Evolutionary conservation across 1,140 invertebrate genomes (phyloP), one percentile per base, ranked within the genome.

Genomic region (Samia ricini): DNA sequence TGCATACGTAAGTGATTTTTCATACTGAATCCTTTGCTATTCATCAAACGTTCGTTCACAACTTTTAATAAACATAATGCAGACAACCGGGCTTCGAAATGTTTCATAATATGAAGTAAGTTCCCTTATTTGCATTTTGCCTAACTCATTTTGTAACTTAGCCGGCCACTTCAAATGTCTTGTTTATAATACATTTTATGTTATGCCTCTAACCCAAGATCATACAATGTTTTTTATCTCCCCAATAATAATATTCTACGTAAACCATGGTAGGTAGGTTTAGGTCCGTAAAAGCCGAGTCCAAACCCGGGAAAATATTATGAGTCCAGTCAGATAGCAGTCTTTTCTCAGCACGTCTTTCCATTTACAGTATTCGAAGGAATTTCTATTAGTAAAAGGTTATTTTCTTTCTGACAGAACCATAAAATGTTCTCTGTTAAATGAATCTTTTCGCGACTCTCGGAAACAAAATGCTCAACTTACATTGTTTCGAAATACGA

Each of bases 381-480:
- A 89, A 88, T 89, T 85, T 69, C 82, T 85, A 89, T 87, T 86
- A 87, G 83, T 74, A 65, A 83, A n/a, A 79, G 72, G 78, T 76
- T 81, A 74, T 87, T 81, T 85, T 73, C 74, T 78, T 69, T 81
- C 79, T 79, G 79, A 79, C 74, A 71, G 74, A 80, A 76, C 79
- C 75, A 78, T 87, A 86, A 89, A 85, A 89, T 83, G 76, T 80
- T 86, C 75, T 79, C 71, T 75, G 71, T 78, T 81, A 85, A 85
- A 88, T 82, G 73, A 88, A 85, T 80, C 81, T 76, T 77, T 77
- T 77, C 77, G 76, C 72, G 76, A 64, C 73, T 72, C 64, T 78
- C 74, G 61, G 76, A 76, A 81, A 83, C 72, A 83, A 79, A 85
- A 81, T 71, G 76, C 62, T 81, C 69, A 83, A 79, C 71, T 79